Percentiles rank a stretch among this genome's conserved stretches.
Evolutionary conservation across 2,797 vertebrate species (phyloP).

Genomic region (Sebastes trivittatus): DNA sequence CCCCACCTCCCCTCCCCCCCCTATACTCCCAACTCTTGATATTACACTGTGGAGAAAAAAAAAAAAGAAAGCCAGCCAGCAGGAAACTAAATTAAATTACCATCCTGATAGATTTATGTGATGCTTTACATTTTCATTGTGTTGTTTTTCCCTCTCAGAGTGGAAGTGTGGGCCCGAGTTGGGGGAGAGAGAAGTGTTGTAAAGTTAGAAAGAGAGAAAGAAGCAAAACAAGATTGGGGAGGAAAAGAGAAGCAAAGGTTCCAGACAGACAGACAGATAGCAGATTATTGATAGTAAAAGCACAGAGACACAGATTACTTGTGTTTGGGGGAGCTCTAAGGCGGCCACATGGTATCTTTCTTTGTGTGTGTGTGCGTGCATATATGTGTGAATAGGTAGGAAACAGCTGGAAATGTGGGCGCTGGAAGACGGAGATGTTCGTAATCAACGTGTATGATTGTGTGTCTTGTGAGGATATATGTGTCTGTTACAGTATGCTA

Average conservation of each 20-base stretch:
- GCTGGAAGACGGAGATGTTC: constrained; percentile 49
- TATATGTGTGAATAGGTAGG: constrained; percentile 42
- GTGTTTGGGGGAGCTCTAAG: constrained; percentile 6
- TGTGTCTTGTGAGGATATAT: constrained; percentile 25
- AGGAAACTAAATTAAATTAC: constrained; percentile 86
- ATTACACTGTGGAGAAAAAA: constrained; percentile 77
- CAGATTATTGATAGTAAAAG: constrained; percentile 59
- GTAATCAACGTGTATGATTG: constrained; percentile 51
- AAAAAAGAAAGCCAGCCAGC: constrained; percentile 76
- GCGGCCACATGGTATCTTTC: too few species aligned
- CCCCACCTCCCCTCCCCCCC: constrained; percentile 1
- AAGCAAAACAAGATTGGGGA: constrained; percentile 35
- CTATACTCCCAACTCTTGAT: constrained; percentile 44
- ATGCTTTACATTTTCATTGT: constrained; percentile 82
- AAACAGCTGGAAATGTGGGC: constrained; percentile 60
- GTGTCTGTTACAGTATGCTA: constrained; percentile 49
- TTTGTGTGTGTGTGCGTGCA: constrained; percentile 16
- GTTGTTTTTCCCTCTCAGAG: constrained; percentile 76
- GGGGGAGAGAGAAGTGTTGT: constrained; percentile 60
- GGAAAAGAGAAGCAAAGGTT: constrained; percentile 34
- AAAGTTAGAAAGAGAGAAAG: constrained; percentile 53
- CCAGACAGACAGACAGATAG: constrained; percentile 50
- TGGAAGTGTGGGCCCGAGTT: constrained; percentile 54
- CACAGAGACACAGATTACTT: constrained; percentile 38
- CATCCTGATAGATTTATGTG: constrained; percentile 85